Base-by-base conservation (phyloP, 1,140 invertebrate species). In the Elysia chlorotica region DNA sequence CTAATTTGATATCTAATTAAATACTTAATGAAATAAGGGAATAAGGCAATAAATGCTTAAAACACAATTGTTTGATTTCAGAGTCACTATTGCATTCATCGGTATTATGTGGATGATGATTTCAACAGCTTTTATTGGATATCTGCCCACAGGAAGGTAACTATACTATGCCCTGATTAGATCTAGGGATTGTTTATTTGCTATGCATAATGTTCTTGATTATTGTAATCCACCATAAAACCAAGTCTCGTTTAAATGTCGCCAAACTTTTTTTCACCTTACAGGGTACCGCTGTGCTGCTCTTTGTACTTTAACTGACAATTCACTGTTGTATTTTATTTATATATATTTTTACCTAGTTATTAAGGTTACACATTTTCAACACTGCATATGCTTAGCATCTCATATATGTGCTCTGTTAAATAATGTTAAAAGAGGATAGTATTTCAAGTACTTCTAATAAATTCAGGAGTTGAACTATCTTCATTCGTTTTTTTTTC, bases 61-160 rank as follows among this genome's bases (percentile, higher is more conserved):
- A 48, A 48, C n/a, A 48, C 41, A 48, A 48, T 48, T 48, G 10
- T 65, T 74, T 61, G 71, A 33, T 79, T 78, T 48, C 73, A 85
- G 83, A 71, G 4, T 80, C 1, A 53, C 75, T n/a, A 48, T 85
- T 38, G 70, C 77, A 5, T 53, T 69, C 30, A 59, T 79, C 14
- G 83, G 82, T 0, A 35, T 83, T 10, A 17, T 36, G 14, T 83
- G 78, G 78, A 61, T 85, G 23, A 76, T 85, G 17, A 23, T 78
- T 0, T 79, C 75, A 28, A 85, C 83, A 74, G 81, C 81, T 36
- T 74, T 85, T 37, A 80, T 85, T 76, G 83, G 83, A 38, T 82
- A 80, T 63, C 54, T 85, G 19, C 78, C 76, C 54, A 72, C 78
- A 62, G 77, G 77, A 65, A 68, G 69, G 83, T 85, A 78, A 78